These are phyloP conservation scores for Melanostoma mellinum DNA, from an alignment of 2,888 invertebrate genomes.

Conservation along the genomic window DNA sequence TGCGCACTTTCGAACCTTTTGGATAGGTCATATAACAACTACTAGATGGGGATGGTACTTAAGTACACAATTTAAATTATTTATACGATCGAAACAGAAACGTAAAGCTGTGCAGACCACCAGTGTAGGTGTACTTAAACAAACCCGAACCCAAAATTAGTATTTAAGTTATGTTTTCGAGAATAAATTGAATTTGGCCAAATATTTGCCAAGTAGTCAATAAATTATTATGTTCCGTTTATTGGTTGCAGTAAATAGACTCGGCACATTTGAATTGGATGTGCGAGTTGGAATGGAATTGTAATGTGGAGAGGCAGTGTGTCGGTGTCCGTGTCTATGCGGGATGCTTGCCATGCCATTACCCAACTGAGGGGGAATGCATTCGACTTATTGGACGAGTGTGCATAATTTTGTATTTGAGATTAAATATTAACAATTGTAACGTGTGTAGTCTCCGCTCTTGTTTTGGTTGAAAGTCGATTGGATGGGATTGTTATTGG, in stretches of 20 bases:
- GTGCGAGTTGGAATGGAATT: not conserved
- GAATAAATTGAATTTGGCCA: constrained; percentile 65
- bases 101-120: not conserved
- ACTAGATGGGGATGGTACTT: constrained; percentile 29
- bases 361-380: too few relatives aligned
- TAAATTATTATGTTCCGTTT: constrained; percentile 70
- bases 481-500: too few relatives aligned
- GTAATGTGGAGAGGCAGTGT: too few relatives aligned
- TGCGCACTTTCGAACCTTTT: constrained; percentile 3
- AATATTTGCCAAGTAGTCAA: constrained; percentile 70
- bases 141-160: constrained; percentile 66
- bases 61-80: constrained; percentile 53
- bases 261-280: not conserved
- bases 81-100: constrained; percentile 12
- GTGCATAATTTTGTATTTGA: too few relatives aligned
- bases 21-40: not conserved
- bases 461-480: too few relatives aligned
- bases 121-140: constrained; percentile 28
- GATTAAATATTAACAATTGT: too few relatives aligned
- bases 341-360: too few relatives aligned
- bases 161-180: constrained; percentile 69
- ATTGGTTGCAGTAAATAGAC: constrained; percentile 42
- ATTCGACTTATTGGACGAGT: too few relatives aligned
- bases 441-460: too few relatives aligned
- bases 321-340: too few relatives aligned